Evolutionary conservation across 2,888 invertebrate species (phyloP), one percentile per base, ranked within the genome.

Genomic region (Spialia ferax): DNA sequence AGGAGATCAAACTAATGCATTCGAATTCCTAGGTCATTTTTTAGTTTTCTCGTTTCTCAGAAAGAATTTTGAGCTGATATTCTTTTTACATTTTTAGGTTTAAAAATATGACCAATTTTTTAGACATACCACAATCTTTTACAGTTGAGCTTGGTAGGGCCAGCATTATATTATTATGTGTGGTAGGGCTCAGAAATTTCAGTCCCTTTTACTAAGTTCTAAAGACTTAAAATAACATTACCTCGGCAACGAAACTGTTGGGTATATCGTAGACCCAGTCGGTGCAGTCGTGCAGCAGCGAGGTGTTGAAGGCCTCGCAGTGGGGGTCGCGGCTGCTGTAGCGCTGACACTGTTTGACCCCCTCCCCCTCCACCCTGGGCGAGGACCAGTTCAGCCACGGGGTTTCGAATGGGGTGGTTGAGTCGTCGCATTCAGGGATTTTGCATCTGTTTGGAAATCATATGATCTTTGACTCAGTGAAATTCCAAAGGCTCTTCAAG

Each of bases 241-340:
- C 93, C 85, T 93, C 93, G 4, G 90, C 88, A 0, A 90, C 82
- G 59, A 93, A 93, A 66, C 91, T 91, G 73, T 87, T 63, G 0
- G 89, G 87, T 1, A 82, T 75, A 32, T 89, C 87, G 29, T 91
- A 93, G 4, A 86, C 71, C 91, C 91, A 93, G 15, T 83, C 81
- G 0, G 66, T 73, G 75, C 93, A 93, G 13, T 66, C 56, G 50
- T 76, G 69, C 2, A 74, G 68, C 1, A 35, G 57, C 68, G 71
- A 77, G 60, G 70, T 71, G 75, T 84, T 79, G 72, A 79, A 77
- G 7, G 63, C 55, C 1, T 22, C 13, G 73, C 86, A 82, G 69
- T 48, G 70, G 0, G 55, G 35, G 45, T 68, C 63, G 1, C 73
- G 63, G 6, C 76, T 69, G 2, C 74, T 68, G 69, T 81, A 81